Base-by-base conservation (phyloP, 1,140 invertebrate genomes). In the silkworm (Bombyx mori) region DNA sequence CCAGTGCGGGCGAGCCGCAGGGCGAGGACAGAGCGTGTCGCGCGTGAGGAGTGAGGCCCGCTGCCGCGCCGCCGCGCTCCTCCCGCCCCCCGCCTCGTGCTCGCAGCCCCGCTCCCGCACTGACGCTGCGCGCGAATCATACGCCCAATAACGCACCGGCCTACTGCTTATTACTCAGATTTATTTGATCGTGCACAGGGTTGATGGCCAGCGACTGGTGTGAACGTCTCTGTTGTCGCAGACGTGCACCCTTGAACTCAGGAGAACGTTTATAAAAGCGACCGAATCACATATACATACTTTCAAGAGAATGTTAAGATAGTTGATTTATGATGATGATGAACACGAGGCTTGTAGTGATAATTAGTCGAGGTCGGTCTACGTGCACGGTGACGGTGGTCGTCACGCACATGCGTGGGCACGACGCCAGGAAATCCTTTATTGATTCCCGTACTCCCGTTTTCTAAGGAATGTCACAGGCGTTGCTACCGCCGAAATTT, bases 371-470 rank as follows among this genome's bases (percentile, higher is more conserved):
- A 35, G 54, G 54, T 48, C 12, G 7, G 26, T 47, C 26, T 2
- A 58, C 49, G 47, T 54, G 52, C 44, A 58, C 57, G 52, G 45
- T 54, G 18, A 54, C 26, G 60, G 47, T 43, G 44, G 54, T 44
- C 66, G 76, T 72, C 72, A 86, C 83, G 83, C 83, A 86, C 83
- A 86, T 86, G 83, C 83, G 83, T 86, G 76, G 81, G 80, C 83
- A 83, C 65, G 75, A 71, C 79, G 79, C 81, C 83, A 84, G 81
- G 75, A 86, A 86, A 84, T 86, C 81, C 81, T 83, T 86, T 86
- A 86, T 86, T 81, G 83, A 86, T 84, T 84, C 83, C 83, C 81
- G 80, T 80, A 77, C 79, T 80, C 72, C 72, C 76, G 73, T 66
- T 80, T 82, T 79, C 77, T 84, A 77, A 86, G 78, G 81, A 86